Percentiles rank a stretch among this genome's conserved stretches.
Evolutionary conservation across 2,888 invertebrate species (phyloP).

Genomic region (Limnephilus marmoratus): DNA sequence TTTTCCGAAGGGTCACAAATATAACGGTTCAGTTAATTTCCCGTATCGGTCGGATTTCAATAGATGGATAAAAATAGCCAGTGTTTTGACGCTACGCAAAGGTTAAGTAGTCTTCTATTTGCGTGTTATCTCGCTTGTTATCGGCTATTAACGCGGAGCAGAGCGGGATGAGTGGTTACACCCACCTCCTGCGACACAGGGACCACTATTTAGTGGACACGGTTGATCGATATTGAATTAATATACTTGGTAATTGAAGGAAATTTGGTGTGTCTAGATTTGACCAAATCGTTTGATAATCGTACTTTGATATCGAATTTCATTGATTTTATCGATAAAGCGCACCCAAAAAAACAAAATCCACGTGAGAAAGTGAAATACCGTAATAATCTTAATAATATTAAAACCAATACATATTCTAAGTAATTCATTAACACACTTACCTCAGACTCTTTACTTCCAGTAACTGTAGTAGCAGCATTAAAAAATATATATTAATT

Average conservation of each 20-base stretch:
- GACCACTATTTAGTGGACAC: neutral
- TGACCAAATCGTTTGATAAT: neutral
- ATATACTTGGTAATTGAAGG: neutral
- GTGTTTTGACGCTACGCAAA: conserved; percentile 11
- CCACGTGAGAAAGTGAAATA: neutral
- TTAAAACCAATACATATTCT: no score
- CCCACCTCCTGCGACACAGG: neutral
- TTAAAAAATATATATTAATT: no score
- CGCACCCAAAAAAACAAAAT: neutral
- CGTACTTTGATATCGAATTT: neutral
- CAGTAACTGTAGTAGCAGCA: no score
- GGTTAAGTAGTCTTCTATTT: conserved; percentile 23
- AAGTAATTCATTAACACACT: no score
- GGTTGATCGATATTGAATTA: neutral
- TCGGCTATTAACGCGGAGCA: conserved; percentile 28
- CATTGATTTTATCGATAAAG: neutral
- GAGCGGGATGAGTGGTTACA: neutral
- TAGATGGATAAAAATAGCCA: conserved; percentile 11
- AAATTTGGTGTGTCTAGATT: neutral
- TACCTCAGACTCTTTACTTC: no score
- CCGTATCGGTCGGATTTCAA: neutral
- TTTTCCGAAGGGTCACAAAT: neutral
- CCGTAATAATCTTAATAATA: neutral
- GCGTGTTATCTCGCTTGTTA: conserved; percentile 26
- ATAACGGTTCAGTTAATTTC: conserved; percentile 3